Evolutionary conservation across 1,140 invertebrate genomes (phyloP).

Genomic region (Megathymus violae): DNA sequence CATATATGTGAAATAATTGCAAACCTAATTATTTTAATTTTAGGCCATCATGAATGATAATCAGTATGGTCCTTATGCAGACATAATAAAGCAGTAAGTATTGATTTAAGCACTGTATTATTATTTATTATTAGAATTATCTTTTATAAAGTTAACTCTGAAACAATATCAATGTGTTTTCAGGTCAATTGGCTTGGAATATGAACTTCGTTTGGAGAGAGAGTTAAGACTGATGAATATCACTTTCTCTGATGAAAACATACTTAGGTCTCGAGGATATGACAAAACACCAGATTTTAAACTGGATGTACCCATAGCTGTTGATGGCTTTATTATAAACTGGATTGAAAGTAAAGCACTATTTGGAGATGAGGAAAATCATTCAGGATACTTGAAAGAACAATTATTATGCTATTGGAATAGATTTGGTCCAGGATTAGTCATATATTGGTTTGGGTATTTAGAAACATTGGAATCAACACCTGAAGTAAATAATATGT

Average conservation of each 20-base stretch:
- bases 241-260: conserved; percentile 91
- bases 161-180: conserved; percentile 40
- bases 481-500: conserved; percentile 81
- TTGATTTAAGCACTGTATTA: too few species aligned
- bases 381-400: conserved; percentile 93
- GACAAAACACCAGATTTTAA: conserved; percentile 98
- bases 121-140: too few species aligned
- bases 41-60: conserved; percentile 89
- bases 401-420: conserved; percentile 97
- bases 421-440: conserved; percentile 95
- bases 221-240: conserved; percentile 77
- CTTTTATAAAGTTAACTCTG: too few species aligned
- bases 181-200: conserved; percentile 80
- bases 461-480: conserved; percentile 85
- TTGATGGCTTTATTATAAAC: conserved; percentile 94
- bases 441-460: conserved; percentile 98
- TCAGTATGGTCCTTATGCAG: conserved; percentile 90
- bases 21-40: conserved; percentile 55
- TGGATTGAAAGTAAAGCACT: conserved; percentile 99
- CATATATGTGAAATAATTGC: too few species aligned
- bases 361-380: conserved; percentile 93
- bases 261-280: conserved; percentile 92
- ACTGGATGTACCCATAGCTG: conserved; percentile 94
- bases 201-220: conserved; percentile 77
- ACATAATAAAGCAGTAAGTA: conserved; percentile 87